These are phyloP conservation scores for Gadus chalcogrammus DNA, from an alignment of 2,113 vertebrate species.

Conservation along the genomic window DNA sequence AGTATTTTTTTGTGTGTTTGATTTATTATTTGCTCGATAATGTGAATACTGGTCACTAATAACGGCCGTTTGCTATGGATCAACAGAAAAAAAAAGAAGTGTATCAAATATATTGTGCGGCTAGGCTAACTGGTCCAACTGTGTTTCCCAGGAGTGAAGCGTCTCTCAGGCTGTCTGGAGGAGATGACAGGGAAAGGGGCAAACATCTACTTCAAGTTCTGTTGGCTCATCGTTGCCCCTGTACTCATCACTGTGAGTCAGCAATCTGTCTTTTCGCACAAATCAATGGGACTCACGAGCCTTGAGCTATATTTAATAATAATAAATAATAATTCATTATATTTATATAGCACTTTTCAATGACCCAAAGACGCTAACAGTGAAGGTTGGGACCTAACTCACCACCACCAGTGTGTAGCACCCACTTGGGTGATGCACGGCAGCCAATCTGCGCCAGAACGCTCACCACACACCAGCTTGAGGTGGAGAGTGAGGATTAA, in stretches of 20 bases:
- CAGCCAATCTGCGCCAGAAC: too few relatives aligned
- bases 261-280: not conserved
- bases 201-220: slow-evolving; percentile 66
- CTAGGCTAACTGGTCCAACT: not conserved
- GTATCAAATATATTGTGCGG: too few relatives aligned
- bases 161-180: slow-evolving; percentile 64
- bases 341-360: too few relatives aligned
- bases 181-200: slow-evolving; percentile 70
- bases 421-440: too few relatives aligned
- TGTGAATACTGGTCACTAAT: not conserved
- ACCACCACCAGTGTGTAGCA: too few relatives aligned
- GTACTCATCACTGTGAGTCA: slow-evolving; percentile 61
- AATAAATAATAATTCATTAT: too few relatives aligned
- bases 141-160: slow-evolving; percentile 56
- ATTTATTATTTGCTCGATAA: not conserved
- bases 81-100: not conserved
- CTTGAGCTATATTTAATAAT: too few relatives aligned
- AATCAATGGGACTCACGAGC: not conserved
- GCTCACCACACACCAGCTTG: too few relatives aligned
- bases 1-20: not conserved
- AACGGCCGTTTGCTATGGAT: not conserved
- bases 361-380: too few relatives aligned
- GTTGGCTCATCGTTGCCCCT: slow-evolving; percentile 69
- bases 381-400: too few relatives aligned
- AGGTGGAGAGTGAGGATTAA: too few relatives aligned